phyloP scores from a whole-genome alignment of 2,888 invertebrate genomes.

The Acronicta aceris region DNA sequence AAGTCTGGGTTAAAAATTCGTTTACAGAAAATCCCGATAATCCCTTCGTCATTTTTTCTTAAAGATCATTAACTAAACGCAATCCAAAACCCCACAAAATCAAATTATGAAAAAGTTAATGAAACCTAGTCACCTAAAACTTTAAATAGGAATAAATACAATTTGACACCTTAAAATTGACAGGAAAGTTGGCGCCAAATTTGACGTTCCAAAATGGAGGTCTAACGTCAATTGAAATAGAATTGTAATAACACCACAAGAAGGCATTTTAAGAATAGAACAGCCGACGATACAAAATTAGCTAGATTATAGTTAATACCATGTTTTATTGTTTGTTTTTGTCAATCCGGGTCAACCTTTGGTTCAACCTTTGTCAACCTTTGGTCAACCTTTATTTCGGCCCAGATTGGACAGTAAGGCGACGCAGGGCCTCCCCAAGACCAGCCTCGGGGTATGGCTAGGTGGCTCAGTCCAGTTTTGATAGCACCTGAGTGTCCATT shows the following conservation, averaged over 20 bases:
- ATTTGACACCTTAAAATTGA: slow-evolving; percentile 58
- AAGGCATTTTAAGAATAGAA: slow-evolving; percentile 65
- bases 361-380: no score
- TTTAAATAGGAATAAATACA: slow-evolving; percentile 44
- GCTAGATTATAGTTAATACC: slow-evolving; percentile 56
- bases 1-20: slow-evolving; percentile 55
- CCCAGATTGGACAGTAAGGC: slow-evolving; percentile 93
- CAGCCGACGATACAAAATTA: slow-evolving; percentile 58
- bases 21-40: slow-evolving; percentile 36
- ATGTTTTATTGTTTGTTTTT: slow-evolving; percentile 45
- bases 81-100: slow-evolving; percentile 26
- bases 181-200: slow-evolving; percentile 62
- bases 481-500: slow-evolving; percentile 91
- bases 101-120: slow-evolving; percentile 30
- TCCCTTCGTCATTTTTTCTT: slow-evolving; percentile 3
- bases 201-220: slow-evolving; percentile 64
- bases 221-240: slow-evolving; percentile 58
- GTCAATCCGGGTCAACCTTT: slow-evolving; percentile 87
- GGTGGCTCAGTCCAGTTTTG: slow-evolving; percentile 92
- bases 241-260: slow-evolving; percentile 62
- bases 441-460: slow-evolving; percentile 95
- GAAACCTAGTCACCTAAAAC: slow-evolving; percentile 37
- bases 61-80: slow-evolving; percentile 20
- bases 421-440: slow-evolving; percentile 94
- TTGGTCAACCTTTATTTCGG: slow-evolving; percentile 90